Conservation (phyloP, 30 jellyfish, hydroid and myxozoan genomes). For the Clytia hemisphaerica region DNA sequence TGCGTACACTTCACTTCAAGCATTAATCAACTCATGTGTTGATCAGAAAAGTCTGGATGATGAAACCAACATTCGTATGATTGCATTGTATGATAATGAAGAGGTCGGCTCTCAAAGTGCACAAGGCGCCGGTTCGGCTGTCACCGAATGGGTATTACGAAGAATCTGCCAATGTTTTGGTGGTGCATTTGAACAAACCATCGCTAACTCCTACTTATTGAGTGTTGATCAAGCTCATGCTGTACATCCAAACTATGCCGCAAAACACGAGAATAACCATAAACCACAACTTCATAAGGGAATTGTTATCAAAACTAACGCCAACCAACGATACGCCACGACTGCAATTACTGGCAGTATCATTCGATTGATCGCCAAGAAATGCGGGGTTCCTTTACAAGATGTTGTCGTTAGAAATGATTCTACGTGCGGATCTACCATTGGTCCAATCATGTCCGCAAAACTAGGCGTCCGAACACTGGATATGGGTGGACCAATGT, state of each 20-base stretch:
- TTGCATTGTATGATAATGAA: conserved; percentile 77
- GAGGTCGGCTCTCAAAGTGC: conserved; percentile 97
- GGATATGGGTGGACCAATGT: conserved; percentile 93
- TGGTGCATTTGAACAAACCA: conserved; percentile 45
- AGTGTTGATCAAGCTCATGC: conserved; percentile 99
- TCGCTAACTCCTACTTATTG: conserved; percentile 70
- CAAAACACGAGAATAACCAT: conserved; percentile 81
- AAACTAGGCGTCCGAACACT: conserved; percentile 74
- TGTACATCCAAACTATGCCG: conserved; percentile 87
- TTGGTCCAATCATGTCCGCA: conserved; percentile 89
- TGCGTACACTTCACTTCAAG: conserved; percentile 67
- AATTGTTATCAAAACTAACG: conserved; percentile 70
- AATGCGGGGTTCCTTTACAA: conserved; percentile 57
- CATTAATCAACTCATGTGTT: conserved; percentile 39
- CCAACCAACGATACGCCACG: conserved; percentile 77
- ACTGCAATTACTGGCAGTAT: conserved; percentile 77
- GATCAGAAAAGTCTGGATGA: conserved; percentile 32
- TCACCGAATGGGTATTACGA: conserved; percentile 58
- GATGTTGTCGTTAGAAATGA: conserved; percentile 91
- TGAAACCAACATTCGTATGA: conserved; percentile 59
- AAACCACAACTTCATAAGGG: conserved; percentile 69
- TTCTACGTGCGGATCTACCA: conserved; percentile 86
- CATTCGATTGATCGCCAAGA: conserved; percentile 63
- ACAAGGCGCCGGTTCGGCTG: conserved; percentile 86
- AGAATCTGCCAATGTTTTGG: conserved; percentile 38